Base-by-base conservation (phyloP, 2,113 vertebrate genomes). In the Caracal caracal region DNA sequence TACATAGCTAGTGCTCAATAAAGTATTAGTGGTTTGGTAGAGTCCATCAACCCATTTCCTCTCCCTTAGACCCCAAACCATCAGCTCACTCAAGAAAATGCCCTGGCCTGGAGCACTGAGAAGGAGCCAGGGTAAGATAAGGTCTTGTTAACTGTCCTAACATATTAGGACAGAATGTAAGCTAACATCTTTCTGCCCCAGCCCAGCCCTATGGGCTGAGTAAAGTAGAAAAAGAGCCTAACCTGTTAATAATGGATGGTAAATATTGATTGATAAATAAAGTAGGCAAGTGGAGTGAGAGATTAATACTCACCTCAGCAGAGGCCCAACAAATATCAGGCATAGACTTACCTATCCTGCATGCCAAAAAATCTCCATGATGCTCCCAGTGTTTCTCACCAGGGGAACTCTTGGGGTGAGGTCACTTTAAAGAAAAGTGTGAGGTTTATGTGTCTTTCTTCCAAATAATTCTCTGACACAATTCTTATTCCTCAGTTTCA, bases 381-480 rank as follows among this genome's bases (percentile, higher is more conserved):
- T 59, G 11, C 35, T 40, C 6, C 6, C 49, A 17, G 13, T 68
- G 51, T 59, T 79, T 93, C n/a, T 83, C 15, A 93, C 12, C 3
- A 61, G 40, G 10, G 15, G 22, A 51, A 56, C 24, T 61, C 56
- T 80, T 53, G 15, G 19, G 37, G 10, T 59, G 53, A 95, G 84
- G 37, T 82, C 53, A 47, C 33, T 88, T 78, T 89, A 61, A 92
- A 78, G 26, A 93, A 78, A 47, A 83, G 26, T 91, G 37, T 56
- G 13, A 20, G 49, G 40, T 47, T 20, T 12, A 10, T 75, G 35
- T 4, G 2, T 43, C 97, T 96, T 92, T 92, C 68, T 59, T 88
- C 63, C 56, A 80, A 90, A 84, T 83, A 59, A 63, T 75, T 96
- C n/a, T 95, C 80, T 87, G 49, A 86, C 28, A 91, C 93, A 91